Evolutionary conservation across 2,113 vertebrate genomes (phyloP), one percentile per base, ranked within the genome.

Genomic region (Acinonyx jubatus): DNA sequence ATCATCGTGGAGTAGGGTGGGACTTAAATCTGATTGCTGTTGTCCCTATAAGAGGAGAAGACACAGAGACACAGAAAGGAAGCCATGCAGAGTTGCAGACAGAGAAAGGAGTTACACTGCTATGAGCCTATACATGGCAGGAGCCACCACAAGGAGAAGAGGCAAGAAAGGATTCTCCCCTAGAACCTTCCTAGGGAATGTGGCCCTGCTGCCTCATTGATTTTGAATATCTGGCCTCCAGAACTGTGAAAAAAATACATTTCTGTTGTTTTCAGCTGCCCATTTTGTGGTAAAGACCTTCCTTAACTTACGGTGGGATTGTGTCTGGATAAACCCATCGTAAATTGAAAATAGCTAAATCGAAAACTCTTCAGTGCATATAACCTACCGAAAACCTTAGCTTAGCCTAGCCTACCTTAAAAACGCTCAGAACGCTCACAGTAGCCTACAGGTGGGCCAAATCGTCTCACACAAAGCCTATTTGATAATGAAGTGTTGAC

Each of bases 41-140:
- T 19, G 33, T 29, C 18, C 29, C 61, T 65, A 10, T 1, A 48
- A 41, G 31, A 66, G 18, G 10, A 48, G 29, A 23, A 19, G 27
- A 79, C 21, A 29, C 10, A 52, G 23, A 31, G 33, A 52, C 29
- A 23, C 33, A 52, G 25, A 41, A 7, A 38, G 4, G 31, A 21
- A 7, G 4, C 52, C 52, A 33, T 9, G 31, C 14, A 4, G 18
- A 96, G 33, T 74, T 0, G 33, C 41, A 88, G 50, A 10, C 4
- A 4, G 21, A 48, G 16, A 33, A 1, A 25, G 12, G 4, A 38
- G 14, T 48, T 12, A 41, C 0, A 19, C 10, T 16, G 5, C 3
- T 16, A 0, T 15, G 50, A 38, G 3, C 4, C 5, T 7, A 45
- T n/a, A 7, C 6, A 36, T 3, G 7, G 6, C 27, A 15, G 12